Conservation (phyloP, 2,113 vertebrate genomes). For the Rhombomys opimus region DNA sequence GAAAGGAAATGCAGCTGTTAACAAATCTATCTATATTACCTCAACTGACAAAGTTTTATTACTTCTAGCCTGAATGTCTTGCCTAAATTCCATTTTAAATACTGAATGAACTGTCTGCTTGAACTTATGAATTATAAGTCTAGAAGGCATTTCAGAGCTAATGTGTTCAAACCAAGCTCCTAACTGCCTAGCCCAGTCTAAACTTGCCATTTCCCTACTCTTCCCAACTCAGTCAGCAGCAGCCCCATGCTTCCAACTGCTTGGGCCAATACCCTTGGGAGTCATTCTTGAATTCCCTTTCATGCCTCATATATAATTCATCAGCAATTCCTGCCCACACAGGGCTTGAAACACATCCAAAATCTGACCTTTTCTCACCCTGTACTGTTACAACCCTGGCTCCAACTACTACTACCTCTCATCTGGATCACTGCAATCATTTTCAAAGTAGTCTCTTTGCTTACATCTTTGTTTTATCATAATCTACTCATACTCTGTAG, state of each 20-base stretch:
- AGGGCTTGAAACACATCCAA: slow-evolving; percentile 45
- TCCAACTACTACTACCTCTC: slow-evolving; percentile 15
- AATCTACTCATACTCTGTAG: not conserved
- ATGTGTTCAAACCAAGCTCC: not conserved
- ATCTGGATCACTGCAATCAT: not conserved
- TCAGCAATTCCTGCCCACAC: slow-evolving; percentile 43
- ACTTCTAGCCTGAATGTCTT: slow-evolving; percentile 48
- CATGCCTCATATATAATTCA: slow-evolving; percentile 50
- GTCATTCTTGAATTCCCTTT: slow-evolving; percentile 37
- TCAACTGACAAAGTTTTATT: slow-evolving; percentile 37
- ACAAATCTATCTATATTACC: not conserved
- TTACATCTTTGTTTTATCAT: not conserved
- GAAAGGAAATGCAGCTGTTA: not conserved
- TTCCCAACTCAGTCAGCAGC: slow-evolving; percentile 19
- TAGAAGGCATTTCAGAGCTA: slow-evolving; percentile 38
- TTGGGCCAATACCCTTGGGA: slow-evolving; percentile 35
- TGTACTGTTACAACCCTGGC: not conserved
- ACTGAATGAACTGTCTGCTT: not conserved
- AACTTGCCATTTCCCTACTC: not conserved
- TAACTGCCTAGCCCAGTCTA: not conserved
- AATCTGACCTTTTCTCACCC: slow-evolving; percentile 41
- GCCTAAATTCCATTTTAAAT: slow-evolving; percentile 38
- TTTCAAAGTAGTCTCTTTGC: slow-evolving; percentile 27
- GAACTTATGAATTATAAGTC: not conserved
- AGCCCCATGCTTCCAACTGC: not conserved